Evolutionary conservation across 2,888 invertebrate genomes (phyloP).

Genomic region (Idaea aversata): DNA sequence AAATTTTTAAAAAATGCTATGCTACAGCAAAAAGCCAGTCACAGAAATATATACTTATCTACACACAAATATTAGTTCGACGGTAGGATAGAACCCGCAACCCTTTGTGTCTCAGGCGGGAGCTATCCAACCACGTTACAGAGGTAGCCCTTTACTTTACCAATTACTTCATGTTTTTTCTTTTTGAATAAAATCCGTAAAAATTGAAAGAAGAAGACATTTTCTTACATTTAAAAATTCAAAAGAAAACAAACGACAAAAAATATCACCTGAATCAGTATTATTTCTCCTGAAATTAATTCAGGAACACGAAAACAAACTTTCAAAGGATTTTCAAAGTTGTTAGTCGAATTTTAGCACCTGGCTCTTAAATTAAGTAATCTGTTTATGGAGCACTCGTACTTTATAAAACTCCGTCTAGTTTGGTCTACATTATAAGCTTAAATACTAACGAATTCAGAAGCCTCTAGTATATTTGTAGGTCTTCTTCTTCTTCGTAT

Average conservation of each 20-base stretch:
- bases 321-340: slow-evolving; percentile 26
- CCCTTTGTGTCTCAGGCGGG: too few species aligned
- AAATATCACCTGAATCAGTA: background rate
- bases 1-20: too few species aligned
- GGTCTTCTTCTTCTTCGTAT: too few species aligned
- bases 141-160: too few species aligned
- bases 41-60: too few species aligned
- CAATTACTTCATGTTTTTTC: too few species aligned
- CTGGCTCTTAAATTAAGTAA: slow-evolving; percentile 24
- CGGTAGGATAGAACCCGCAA: too few species aligned
- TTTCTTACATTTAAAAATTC: background rate
- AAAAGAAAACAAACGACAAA: slow-evolving; percentile 11
- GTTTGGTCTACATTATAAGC: background rate
- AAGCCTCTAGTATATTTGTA: too few species aligned
- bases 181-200: too few species aligned
- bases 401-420: background rate
- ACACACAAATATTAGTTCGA: too few species aligned
- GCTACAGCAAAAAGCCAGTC: too few species aligned
- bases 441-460: background rate
- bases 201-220: background rate
- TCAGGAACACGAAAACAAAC: slow-evolving; percentile 24
- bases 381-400: slow-evolving; percentile 24
- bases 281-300: slow-evolving; percentile 14
- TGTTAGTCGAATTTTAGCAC: slow-evolving; percentile 28
- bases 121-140: too few species aligned